phyloP scores from a whole-genome alignment of 2,797 vertebrate species.

The Coreius guichenoti region DNA sequence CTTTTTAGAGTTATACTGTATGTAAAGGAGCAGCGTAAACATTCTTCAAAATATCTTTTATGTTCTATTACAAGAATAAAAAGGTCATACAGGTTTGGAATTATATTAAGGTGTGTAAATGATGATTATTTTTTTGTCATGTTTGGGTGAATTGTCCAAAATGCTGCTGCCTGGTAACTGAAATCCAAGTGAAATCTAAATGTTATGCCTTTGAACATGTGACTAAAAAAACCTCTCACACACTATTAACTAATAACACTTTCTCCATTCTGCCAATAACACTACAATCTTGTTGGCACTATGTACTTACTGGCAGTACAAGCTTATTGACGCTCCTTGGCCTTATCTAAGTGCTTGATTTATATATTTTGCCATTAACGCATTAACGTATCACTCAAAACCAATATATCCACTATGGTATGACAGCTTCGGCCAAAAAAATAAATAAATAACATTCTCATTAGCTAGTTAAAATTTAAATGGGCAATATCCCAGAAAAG shows the following conservation, averaged over 20 bases:
- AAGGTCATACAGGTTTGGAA: background rate
- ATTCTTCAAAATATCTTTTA: background rate
- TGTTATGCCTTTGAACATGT: background rate
- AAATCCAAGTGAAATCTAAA: background rate
- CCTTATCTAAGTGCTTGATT: slow-evolving; percentile 41
- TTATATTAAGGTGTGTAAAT: background rate
- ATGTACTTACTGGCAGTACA: slow-evolving; percentile 38
- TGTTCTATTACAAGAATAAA: background rate
- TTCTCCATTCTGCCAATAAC: slow-evolving; percentile 16
- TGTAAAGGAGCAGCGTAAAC: background rate
- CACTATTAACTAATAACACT: slow-evolving; percentile 49
- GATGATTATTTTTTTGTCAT: background rate
- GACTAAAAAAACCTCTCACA: background rate
- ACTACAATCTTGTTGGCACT: slow-evolving; percentile 45
- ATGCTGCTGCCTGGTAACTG: background rate
- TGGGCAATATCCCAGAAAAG: background rate
- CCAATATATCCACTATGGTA: slow-evolving; percentile 9
- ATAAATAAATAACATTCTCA: background rate
- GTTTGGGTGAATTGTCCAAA: background rate
- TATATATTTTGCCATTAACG: slow-evolving; percentile 43
- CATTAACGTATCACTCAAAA: slow-evolving; percentile 13
- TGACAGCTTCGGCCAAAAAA: background rate
- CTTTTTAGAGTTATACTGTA: background rate
- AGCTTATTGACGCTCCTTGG: slow-evolving; percentile 35
- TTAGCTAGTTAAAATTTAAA: background rate